Evolutionary conservation across 1,140 invertebrate genomes (phyloP), one percentile per base, ranked within the genome.

Genomic region (Lasioglossum albipes): DNA sequence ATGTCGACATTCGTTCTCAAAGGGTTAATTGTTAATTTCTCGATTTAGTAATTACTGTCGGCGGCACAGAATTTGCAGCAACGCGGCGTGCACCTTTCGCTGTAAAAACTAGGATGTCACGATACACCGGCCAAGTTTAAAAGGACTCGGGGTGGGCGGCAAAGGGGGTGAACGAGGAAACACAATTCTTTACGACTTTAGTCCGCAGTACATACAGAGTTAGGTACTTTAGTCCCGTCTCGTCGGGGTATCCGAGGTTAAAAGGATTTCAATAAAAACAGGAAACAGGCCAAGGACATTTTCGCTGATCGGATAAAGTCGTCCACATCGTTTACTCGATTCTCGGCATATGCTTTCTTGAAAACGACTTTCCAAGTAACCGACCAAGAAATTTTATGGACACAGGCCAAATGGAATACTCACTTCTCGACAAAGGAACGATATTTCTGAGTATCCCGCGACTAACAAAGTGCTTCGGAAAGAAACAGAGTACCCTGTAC

Each of bases 291-390:
- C 80, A 82, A 85, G 82, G 84, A 85, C 83, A 78, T 85, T 59
- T 85, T 85, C 71, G 83, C 79, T 81, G 83, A 85, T 85, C 83
- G 84, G 74, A 82, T 82, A 85, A 80, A 84, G 80, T 81, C 83
- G 73, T 81, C 79, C 78, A 72, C 73, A 70, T 85, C 84, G 83
- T 85, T 85, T 85, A 85, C 83, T 84, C 69, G 83, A 84, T 77
- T 82, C 79, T 61, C 65, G 70, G 79, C 84, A 82, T 85, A 82
- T 72, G 79, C 72, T 80, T 62, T 68, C 79, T 62, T 42, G 45
- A 62, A 27, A 80, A 85, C 69, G 79, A 68, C 62, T 80, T 80
- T 75, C 69, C 67, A 67, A 67, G 61, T 79, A 69, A 73, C 62
- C 72, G 73, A 77, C 42, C 54, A 61, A 67, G 54, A 75, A 75